Base-by-base conservation (phyloP, 2,888 invertebrate species). In the Chorisops tibialis region DNA sequence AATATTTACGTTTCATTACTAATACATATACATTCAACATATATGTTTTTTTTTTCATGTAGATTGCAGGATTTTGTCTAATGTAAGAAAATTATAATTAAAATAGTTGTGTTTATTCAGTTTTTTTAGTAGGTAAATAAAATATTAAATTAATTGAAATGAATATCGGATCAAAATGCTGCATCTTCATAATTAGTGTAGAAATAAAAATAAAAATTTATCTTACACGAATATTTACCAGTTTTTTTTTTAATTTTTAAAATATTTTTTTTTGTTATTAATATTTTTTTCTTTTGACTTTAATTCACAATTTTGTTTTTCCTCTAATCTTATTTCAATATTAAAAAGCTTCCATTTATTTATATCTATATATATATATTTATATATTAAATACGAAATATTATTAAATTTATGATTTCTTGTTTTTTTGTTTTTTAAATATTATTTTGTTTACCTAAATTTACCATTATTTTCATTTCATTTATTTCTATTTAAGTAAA, bases 401-500 rank as follows among this genome's bases (percentile, higher is more conserved):
- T 56, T 38, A 22, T 48, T 54, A 58, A 43, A 38, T 52, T 49
- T 54, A 56, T 51, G 48, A 35, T 61, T 64, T 41, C 21, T 59
- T 45, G n/a, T n/a, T n/a, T 30, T 30, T 47, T 47, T n/a, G 51
- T 62, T 24, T 21, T 37, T 41, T 9, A 37, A 48, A 51, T 19
- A 43, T 52, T 43, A 43, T 43, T 58, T 50, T 51, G 43, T 51
- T 63, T 43, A 38, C 48, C 43, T 59, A 49, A 38, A 24, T 18
- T 30, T 59, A 47, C 37, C 21, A 41, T 49, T 22, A 48, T 49
- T 38, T 41, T 19, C 22, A 48, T 22, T 48, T 47, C 22, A 47
- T 59, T n/a, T n/a, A n/a, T n/a, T n/a, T n/a, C n/a, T n/a, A 35
- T 59, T 48, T 59, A 45, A 62, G 59, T 51, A 62, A 61, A 61